phyloP scores from a whole-genome alignment of 2,113 vertebrate genomes.

The Lamprologus sp. region DNA sequence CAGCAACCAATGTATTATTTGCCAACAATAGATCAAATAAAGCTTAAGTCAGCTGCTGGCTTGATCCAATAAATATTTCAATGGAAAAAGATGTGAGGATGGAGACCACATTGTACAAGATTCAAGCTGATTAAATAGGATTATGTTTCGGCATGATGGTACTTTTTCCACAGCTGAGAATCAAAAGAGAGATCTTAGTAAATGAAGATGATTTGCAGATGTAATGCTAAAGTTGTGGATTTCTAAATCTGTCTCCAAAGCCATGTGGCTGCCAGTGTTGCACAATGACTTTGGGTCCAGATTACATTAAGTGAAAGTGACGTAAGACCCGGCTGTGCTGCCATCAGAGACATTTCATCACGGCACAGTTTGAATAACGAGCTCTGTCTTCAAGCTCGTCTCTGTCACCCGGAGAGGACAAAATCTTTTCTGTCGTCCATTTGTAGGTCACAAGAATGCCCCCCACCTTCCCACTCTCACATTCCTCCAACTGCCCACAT shows the following conservation, averaged over 20 bases:
- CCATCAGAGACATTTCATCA: constrained; percentile 12
- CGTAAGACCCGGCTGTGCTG: background rate
- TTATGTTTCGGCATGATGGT: background rate
- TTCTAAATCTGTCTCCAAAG: background rate
- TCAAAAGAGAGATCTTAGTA: background rate
- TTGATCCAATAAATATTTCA: background rate
- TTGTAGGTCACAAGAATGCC: constrained; percentile 45
- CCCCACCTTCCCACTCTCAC: constrained; percentile 43
- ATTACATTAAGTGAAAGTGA: background rate
- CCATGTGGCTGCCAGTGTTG: background rate
- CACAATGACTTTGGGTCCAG: background rate
- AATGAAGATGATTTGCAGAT: background rate
- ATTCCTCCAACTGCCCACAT: constrained; percentile 53
- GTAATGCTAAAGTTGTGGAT: background rate
- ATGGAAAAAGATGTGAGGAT: background rate
- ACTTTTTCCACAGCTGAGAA: background rate
- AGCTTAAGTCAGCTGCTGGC: background rate
- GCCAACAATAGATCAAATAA: background rate
- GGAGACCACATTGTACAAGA: background rate
- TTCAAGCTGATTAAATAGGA: background rate
- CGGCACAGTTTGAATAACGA: constrained; percentile 1
- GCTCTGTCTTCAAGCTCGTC: constrained; percentile 12
- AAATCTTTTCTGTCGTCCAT: constrained; percentile 27
- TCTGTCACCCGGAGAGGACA: constrained; percentile 20
- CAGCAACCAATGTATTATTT: background rate